Conservation (phyloP, 2,888 invertebrate genomes). For the Adineta ricciae region DNA sequence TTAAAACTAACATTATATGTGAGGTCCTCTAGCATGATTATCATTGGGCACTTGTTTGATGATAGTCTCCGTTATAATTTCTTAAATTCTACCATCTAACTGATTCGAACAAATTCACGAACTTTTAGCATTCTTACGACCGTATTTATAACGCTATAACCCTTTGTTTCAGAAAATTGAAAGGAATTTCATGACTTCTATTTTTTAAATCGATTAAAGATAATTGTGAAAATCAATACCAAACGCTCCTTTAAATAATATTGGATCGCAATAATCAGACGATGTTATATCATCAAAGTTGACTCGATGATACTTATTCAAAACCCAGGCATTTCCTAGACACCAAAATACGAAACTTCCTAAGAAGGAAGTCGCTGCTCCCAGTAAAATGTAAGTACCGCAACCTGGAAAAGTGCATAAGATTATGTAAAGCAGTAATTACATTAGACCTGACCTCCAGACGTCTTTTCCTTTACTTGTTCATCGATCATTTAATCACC, state of each 20-base stretch:
- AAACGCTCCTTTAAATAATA: neutral
- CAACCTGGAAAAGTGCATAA: neutral
- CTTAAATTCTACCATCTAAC: no score
- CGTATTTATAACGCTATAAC: no score
- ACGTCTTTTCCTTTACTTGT: neutral
- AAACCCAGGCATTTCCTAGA: neutral
- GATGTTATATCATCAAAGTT: neutral
- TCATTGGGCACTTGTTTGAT: no score
- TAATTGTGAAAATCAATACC: neutral
- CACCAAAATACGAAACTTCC: neutral
- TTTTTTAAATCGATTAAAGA: neutral
- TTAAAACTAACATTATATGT: no score
- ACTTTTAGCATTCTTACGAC: no score
- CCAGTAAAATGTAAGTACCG: neutral
- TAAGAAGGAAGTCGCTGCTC: neutral
- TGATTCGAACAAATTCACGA: no score
- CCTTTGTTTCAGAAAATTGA: no score
- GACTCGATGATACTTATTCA: neutral
- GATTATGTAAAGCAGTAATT: neutral
- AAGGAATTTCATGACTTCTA: neutral
- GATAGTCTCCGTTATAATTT: no score
- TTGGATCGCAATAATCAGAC: neutral
- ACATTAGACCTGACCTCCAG: neutral
- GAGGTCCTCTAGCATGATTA: no score
- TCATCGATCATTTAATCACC: neutral